These are phyloP conservation scores for Ephydatia muelleri DNA, from an alignment of 37 sponge, comb jelly and placozoan genomes.

Conservation along the genomic window DNA sequence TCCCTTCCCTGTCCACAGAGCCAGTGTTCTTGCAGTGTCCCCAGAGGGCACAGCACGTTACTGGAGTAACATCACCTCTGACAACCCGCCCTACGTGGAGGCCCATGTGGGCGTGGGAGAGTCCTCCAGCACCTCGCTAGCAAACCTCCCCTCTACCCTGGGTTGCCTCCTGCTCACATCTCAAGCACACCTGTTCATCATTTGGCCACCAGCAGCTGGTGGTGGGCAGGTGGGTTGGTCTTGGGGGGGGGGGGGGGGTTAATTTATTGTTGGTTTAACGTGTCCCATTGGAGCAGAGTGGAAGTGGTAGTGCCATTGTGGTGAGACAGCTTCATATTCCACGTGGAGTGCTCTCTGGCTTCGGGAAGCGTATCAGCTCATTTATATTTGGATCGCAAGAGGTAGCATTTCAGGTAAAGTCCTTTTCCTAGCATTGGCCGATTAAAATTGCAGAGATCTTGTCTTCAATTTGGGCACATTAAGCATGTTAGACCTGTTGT, in stretches of 20 bases:
- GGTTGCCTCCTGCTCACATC: conserved; percentile 22
- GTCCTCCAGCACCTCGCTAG: conserved; percentile 1
- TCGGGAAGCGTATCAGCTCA: conserved; percentile 68
- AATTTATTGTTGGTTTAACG: not conserved
- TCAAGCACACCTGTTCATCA: conserved; percentile 6
- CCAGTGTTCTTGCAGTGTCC: conserved; percentile 38
- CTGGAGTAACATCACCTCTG: conserved; percentile 30
- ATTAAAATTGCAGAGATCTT: no score
- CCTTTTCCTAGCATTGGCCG: not conserved
- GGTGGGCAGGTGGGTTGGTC: not conserved
- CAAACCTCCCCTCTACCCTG: not conserved
- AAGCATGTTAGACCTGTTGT: no score
- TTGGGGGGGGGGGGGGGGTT: not conserved
- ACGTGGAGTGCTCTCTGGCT: conserved; percentile 64
- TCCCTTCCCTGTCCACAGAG: no score
- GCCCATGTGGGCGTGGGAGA: conserved; percentile 26
- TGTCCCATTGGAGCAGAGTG: not conserved
- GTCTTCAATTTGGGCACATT: no score
- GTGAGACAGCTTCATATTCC: conserved; percentile 14
- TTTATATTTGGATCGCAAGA: conserved; percentile 61
- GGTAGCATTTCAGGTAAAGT: not conserved
- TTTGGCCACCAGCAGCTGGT: not conserved
- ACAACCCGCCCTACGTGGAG: conserved; percentile 9
- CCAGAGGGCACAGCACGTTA: conserved; percentile 38
- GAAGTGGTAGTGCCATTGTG: not conserved